Evolutionary conservation across 2,888 invertebrate genomes (phyloP).

Genomic region (Anticlea derivata): DNA sequence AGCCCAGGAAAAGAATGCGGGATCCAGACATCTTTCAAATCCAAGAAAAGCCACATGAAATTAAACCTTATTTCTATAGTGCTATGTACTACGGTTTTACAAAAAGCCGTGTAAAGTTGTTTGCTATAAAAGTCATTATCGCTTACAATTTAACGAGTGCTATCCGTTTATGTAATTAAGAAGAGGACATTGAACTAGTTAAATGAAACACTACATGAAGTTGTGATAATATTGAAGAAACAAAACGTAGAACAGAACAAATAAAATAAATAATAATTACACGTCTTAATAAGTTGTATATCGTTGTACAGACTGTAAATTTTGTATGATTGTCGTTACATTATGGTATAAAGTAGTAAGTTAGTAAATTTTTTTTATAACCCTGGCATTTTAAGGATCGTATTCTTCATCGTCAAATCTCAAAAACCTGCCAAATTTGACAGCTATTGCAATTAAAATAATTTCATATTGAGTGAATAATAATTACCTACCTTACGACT

Average conservation of each 20-base stretch:
- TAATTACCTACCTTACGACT: too few relatives aligned
- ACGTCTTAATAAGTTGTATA: too few relatives aligned
- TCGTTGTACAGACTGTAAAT: too few relatives aligned
- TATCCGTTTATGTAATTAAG: conserved; percentile 52
- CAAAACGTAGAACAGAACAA: not conserved
- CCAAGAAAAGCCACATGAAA: not conserved
- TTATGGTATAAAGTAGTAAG: too few relatives aligned
- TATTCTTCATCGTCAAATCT: too few relatives aligned
- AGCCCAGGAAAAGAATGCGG: conserved; percentile 8
- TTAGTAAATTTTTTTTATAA: too few relatives aligned
- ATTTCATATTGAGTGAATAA: too few relatives aligned
- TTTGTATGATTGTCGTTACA: too few relatives aligned
- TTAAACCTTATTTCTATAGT: not conserved
- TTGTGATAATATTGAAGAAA: not conserved
- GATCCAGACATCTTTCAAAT: conserved; percentile 5
- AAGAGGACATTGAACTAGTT: conserved; percentile 55
- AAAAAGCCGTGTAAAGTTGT: not conserved
- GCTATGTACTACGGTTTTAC: not conserved
- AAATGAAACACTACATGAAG: conserved; percentile 42
- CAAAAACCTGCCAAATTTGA: too few relatives aligned
- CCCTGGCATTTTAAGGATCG: too few relatives aligned
- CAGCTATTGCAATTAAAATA: too few relatives aligned
- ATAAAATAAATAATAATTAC: too few relatives aligned
- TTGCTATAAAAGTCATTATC: conserved; percentile 19
- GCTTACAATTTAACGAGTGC: conserved; percentile 41